phyloP scores from a whole-genome alignment of 2,113 vertebrate species.

The Orycteropus afer region DNA sequence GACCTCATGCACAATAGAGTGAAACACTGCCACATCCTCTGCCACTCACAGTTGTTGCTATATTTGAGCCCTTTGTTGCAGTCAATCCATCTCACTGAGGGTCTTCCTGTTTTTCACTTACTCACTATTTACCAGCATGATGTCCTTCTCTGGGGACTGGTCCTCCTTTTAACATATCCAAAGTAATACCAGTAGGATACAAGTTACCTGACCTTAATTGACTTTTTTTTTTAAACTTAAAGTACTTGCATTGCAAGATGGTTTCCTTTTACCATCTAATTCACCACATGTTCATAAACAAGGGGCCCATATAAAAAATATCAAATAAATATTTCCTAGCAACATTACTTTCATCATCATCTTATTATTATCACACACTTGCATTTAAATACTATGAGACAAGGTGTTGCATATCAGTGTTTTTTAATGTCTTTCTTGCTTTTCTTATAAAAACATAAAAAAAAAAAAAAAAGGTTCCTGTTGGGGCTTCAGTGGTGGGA shows the following conservation, averaged over 20 bases:
- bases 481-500: no score
- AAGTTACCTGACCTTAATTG: neutral
- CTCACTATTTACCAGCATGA: neutral
- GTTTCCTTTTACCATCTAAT: neutral
- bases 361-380: constrained; percentile 11
- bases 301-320: neutral
- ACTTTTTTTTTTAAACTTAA: neutral
- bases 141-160: neutral
- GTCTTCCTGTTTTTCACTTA: no score
- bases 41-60: neutral
- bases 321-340: neutral
- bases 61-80: neutral
- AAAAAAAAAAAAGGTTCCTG: no score
- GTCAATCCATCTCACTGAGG: no score
- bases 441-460: neutral
- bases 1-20: no score
- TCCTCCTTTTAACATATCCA: neutral
- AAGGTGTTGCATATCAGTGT: neutral
- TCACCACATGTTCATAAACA: neutral
- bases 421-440: constrained; percentile 6
- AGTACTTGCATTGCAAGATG: neutral
- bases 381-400: neutral
- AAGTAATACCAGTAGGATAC: neutral
- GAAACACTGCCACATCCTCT: no score
- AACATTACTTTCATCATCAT: neutral